These are phyloP conservation scores for Phorcus lineatus DNA, from an alignment of 2,888 invertebrate genomes.

Conservation along the genomic window DNA sequence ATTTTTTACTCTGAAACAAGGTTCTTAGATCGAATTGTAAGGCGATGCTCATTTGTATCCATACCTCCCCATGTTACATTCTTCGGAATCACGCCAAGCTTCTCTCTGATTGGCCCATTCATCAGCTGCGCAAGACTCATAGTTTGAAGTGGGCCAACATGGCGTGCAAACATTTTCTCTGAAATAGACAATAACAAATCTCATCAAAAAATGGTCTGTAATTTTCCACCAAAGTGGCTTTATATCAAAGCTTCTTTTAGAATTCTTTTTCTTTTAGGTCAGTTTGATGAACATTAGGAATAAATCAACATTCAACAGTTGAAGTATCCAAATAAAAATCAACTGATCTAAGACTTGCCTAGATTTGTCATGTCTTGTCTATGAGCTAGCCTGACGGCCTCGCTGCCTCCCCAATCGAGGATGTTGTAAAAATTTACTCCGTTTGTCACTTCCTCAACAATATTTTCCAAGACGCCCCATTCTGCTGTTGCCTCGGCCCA, in stretches of 20 bases:
- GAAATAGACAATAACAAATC: background rate
- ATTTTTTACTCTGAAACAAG: too few species aligned
- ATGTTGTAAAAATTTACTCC: conserved; percentile 90
- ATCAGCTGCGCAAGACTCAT: conserved; percentile 79
- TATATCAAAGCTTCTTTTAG: too few species aligned
- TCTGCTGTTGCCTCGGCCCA: conserved; percentile 81
- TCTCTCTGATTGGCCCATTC: conserved; percentile 83
- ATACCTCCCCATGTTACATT: conserved; percentile 82
- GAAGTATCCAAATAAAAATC: too few species aligned
- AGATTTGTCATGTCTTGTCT: background rate
- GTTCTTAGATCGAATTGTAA: too few species aligned
- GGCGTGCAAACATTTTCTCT: conserved; percentile 34
- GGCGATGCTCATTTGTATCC: background rate
- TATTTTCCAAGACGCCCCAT: conserved; percentile 82
- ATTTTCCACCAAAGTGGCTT: background rate
- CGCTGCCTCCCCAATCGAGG: conserved; percentile 73
- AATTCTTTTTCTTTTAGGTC: too few species aligned
- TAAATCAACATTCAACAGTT: too few species aligned
- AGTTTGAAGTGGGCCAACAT: conserved; percentile 39
- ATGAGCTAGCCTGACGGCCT: background rate
- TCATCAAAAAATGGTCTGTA: too few species aligned
- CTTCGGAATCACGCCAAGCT: conserved; percentile 81
- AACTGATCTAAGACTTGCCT: background rate
- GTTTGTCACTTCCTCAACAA: conserved; percentile 79
- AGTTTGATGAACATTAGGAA: too few species aligned